A percentile compares a stretch with the other conserved stretches of the same genome.
phyloP scores from a whole-genome alignment of 2,888 invertebrate species.

The Nyleta sp. region DNA sequence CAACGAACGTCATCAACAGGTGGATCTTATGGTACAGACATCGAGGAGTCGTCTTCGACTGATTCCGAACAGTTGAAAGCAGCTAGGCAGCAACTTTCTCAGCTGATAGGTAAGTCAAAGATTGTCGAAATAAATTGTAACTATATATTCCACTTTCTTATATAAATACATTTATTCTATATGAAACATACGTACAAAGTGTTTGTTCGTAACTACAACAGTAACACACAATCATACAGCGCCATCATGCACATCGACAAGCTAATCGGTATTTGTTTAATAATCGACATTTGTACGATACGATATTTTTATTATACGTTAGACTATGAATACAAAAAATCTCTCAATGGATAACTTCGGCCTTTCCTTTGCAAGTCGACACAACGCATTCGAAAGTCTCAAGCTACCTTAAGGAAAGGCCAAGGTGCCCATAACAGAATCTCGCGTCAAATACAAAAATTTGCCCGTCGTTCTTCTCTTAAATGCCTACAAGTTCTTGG shows the following conservation, averaged over 20 bases:
- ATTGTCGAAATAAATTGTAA: no score
- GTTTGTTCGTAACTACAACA: constrained; percentile 33
- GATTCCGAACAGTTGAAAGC: constrained; percentile 5
- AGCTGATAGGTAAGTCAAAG: constrained; percentile 1
- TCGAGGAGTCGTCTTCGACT: constrained; percentile 1
- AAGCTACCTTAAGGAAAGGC: constrained; percentile 78
- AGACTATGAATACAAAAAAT: constrained; percentile 40
- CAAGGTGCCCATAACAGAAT: constrained; percentile 79
- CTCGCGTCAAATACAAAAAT: constrained; percentile 45
- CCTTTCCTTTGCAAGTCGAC: constrained; percentile 77
- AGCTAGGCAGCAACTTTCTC: background rate
- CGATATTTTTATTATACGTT: constrained; percentile 18
- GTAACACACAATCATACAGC: constrained; percentile 25
- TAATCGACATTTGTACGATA: constrained; percentile 31
- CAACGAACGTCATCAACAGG: no score
- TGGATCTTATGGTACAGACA: constrained; percentile 10
- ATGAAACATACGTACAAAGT: constrained; percentile 47
- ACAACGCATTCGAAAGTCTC: constrained; percentile 59
- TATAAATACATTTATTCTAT: constrained; percentile 58
- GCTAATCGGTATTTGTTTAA: constrained; percentile 19
- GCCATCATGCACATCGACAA: constrained; percentile 21
- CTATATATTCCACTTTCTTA: constrained; percentile 18
- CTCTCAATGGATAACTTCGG: constrained; percentile 79
- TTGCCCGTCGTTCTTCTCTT: constrained; percentile 29
- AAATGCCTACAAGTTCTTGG: constrained; percentile 28